These are phyloP conservation scores for Carcina quercana DNA, from an alignment of 2,888 invertebrate genomes.

Conservation along the genomic window DNA sequence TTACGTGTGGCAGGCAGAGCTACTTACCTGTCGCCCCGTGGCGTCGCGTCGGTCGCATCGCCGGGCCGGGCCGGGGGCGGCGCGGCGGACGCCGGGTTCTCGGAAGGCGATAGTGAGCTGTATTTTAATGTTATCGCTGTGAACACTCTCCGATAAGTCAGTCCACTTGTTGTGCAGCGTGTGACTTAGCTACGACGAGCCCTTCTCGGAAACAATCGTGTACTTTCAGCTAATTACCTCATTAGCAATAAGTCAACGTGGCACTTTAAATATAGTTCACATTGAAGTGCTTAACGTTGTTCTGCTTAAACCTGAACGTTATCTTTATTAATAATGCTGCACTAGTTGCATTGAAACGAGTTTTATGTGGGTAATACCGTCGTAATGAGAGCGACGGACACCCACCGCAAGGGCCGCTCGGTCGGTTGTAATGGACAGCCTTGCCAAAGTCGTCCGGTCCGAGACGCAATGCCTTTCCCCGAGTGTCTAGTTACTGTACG, in stretches of 20 bases:
- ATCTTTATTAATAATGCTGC: too few species aligned
- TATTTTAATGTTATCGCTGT: slow-evolving; percentile 68
- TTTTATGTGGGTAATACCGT: slow-evolving; percentile 6
- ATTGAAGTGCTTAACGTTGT: too few species aligned
- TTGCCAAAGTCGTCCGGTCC: slow-evolving; percentile 49
- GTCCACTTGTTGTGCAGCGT: slow-evolving; percentile 54
- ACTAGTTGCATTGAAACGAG: slow-evolving; percentile 7
- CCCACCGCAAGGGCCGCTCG: slow-evolving; percentile 23
- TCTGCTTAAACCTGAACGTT: too few species aligned
- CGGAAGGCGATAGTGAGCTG: slow-evolving; percentile 59
- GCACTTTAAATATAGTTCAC: too few species aligned
- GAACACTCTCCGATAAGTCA: slow-evolving; percentile 60
- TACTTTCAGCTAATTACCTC: slow-evolving; percentile 39
- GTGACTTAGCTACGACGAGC: slow-evolving; percentile 36
- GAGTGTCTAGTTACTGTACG: slow-evolving; percentile 17
- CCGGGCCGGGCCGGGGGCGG: slow-evolving; percentile 21
- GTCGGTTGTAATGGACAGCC: slow-evolving; percentile 38
- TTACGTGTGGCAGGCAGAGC: slow-evolving; percentile 54
- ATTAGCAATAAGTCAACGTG: slow-evolving; percentile 15
- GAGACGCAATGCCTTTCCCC: slow-evolving; percentile 49
- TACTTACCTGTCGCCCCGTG: slow-evolving; percentile 65
- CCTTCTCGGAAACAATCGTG: slow-evolving; percentile 48
- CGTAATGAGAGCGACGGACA: slow-evolving; percentile 9
- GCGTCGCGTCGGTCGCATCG: slow-evolving; percentile 25
- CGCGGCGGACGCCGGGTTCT: slow-evolving; percentile 46